Evolutionary conservation across 1,140 invertebrate genomes (phyloP), one percentile per base, ranked within the genome.

Genomic region (Aporrectodea caliginosa): DNA sequence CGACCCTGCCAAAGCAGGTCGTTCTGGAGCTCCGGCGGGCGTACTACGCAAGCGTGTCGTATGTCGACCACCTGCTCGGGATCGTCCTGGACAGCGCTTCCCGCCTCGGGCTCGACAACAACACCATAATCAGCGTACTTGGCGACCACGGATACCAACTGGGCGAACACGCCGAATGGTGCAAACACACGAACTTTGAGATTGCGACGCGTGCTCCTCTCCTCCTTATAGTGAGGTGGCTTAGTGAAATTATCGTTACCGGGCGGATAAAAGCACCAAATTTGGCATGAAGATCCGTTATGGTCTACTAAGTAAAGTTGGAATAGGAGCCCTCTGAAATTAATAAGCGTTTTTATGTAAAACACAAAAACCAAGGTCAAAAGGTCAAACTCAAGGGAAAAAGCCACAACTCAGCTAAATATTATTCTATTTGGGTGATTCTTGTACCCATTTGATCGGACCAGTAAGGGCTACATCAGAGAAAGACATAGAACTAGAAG

Each of bases 161-260:
- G 22, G 75, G 75, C 16, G 75, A 77, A 33, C 33, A 77, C 32
- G 75, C 2, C 22, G 43, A 58, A 58, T 84, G 83, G 83, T 81
- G 78, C 43, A 83, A 83, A 80, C 68, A 81, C 79, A 32, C 75
- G 22, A 82, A 84, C 75, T 83, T 83, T 77, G 83, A 83, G 69
- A 68, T 83, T 27, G 78, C 82, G 32, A 82, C 81, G 1, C 79
- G 82, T 69, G 82, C 82, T 29, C 82, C 83, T 14, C 82, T 83
- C 82, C 79, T 83, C 75, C 73, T 83, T 31, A 73, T 78, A n/a
- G n/a, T n/a, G n/a, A n/a, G n/a, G n/a, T n/a, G n/a, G n/a, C n/a
- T n/a, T n/a, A n/a, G n/a, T n/a, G n/a, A n/a, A n/a, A n/a, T n/a
- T n/a, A n/a, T n/a, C n/a, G n/a, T n/a, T n/a, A n/a, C n/a, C n/a